These are phyloP conservation scores for Speoplatyrhinus poulsoni DNA, from an alignment of 2,113 vertebrate genomes.

Conservation along the genomic window DNA sequence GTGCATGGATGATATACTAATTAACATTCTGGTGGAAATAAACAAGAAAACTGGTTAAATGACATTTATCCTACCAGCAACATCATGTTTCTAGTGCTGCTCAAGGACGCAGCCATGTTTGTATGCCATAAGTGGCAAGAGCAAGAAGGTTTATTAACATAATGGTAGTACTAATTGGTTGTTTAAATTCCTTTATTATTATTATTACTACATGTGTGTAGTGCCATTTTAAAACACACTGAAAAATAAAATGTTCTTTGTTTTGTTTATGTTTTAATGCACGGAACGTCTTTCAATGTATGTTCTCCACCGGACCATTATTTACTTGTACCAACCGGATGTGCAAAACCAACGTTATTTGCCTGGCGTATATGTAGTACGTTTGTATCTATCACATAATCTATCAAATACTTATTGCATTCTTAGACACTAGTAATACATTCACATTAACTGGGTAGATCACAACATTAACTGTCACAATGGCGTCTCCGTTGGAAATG, in stretches of 20 bases:
- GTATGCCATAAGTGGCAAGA: too few relatives aligned
- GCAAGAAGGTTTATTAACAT: too few relatives aligned
- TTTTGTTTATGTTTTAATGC: background rate
- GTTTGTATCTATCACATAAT: too few relatives aligned
- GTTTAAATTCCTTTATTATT: accelerated
- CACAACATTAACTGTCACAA: constrained; percentile 17
- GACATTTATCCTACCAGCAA: constrained; percentile 54
- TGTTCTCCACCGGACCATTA: constrained; percentile 15
- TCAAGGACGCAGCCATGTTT: constrained; percentile 79
- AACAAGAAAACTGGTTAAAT: background rate
- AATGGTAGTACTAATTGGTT: background rate
- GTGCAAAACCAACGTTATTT: constrained; percentile 18
- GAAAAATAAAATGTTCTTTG: background rate
- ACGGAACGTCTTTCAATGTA: constrained; percentile 18
- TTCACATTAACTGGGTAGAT: background rate
- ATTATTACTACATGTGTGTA: accelerated
- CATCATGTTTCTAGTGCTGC: constrained; percentile 25
- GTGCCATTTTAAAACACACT: background rate
- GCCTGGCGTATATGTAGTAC: too few relatives aligned
- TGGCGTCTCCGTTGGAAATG: constrained; percentile 79
- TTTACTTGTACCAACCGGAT: constrained; percentile 18
- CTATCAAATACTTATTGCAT: too few relatives aligned
- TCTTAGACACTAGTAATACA: too few relatives aligned
- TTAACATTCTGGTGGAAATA: background rate
- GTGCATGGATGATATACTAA: background rate